Evolutionary conservation across 2,888 invertebrate species (phyloP), one percentile per base, ranked within the genome.

Genomic region (Synanthedon tipuliformis): DNA sequence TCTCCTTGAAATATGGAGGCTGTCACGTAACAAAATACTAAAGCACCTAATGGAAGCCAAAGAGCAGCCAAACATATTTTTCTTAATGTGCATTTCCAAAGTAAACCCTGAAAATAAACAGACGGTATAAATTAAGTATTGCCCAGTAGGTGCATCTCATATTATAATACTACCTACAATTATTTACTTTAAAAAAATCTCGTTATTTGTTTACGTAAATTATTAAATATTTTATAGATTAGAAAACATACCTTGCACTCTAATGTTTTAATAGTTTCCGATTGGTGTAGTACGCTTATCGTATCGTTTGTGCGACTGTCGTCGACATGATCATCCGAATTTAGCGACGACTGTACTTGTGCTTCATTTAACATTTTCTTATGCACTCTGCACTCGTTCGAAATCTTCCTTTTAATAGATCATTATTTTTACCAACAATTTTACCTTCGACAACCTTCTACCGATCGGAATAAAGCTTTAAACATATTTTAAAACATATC

Each of bases 1-100:
- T 96, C 95, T 83, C 92, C 92, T 86, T 96, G 95, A 86, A 95
- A 97, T 76, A 96, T 91, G 76, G 94, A 93, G 59, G 96, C 96
- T 62, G 95, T 94, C 75, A 94, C 88, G 81, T 97, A 95, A 88
- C 97, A 97, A 78, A 94, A 90, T 71, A 95, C 88, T 73, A 97
- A 90, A 69, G 95, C 93, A 73, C 93, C 88, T 72, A 96, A 89
- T 60, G 97, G 97, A 84, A 96, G 91, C 72, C 93, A 92, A 56
- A 96, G 93, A 54, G 96, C 94, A 61, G 93, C 88, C 64, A 95
- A 83, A 78, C 96, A 96, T 68, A 96, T 90, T 73, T 92, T 91
- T 77, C 92, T 92, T 77, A 95, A 92, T 73, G 93, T 93, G 79
- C 91, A 90, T 78, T 91, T 89, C 85, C 94, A 92, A 63, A 94